Conservation (phyloP, 2,113 vertebrate genomes). For the Chaetodon trifascialis region DNA sequence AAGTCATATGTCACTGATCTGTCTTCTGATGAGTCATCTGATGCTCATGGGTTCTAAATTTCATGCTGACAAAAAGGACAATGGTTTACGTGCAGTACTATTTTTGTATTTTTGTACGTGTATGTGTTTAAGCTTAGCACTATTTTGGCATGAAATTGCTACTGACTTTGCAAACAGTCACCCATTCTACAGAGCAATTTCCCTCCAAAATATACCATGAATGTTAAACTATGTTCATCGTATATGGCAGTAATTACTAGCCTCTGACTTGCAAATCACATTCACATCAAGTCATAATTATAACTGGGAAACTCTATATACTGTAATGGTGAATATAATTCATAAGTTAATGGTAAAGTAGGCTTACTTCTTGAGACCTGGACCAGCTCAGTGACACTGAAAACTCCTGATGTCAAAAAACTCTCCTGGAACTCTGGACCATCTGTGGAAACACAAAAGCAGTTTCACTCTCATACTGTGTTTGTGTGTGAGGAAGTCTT, state of each 20-base stretch:
- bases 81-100: no score
- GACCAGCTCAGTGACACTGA: constrained; percentile 98
- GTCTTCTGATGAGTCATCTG: no score
- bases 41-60: no score
- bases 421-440: constrained; percentile 96
- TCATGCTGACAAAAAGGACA: no score
- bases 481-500: not conserved
- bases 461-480: not conserved
- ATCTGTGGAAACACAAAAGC: constrained; percentile 82
- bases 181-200: no score
- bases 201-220: not conserved
- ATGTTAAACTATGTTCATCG: not conserved
- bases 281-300: not conserved
- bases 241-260: not conserved
- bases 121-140: no score
- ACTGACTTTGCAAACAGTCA: no score
- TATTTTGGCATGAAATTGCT: not conserved
- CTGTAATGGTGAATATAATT: not conserved
- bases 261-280: not conserved
- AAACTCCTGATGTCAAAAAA: constrained; percentile 97
- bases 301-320: not conserved
- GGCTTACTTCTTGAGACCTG: constrained; percentile 97
- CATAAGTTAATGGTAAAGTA: not conserved
- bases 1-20: no score
- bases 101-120: no score